Conservation (phyloP, 2,888 invertebrate species). For the Ichneumoninae sp. region DNA sequence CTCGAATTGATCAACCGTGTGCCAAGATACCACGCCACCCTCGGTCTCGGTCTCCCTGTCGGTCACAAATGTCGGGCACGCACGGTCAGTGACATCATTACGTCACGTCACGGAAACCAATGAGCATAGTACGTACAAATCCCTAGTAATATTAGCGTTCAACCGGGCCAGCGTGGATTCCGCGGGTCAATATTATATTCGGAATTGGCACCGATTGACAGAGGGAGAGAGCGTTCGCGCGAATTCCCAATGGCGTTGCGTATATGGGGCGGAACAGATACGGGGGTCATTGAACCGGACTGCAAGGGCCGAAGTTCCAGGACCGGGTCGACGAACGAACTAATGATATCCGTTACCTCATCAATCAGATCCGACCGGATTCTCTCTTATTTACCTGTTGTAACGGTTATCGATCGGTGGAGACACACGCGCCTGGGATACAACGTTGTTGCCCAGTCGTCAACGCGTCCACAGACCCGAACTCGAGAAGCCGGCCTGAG, state of each 20-base stretch:
- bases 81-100: constrained; percentile 53
- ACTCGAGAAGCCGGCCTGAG: constrained; percentile 1
- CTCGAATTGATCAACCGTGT: constrained; percentile 93
- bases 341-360: constrained; percentile 33
- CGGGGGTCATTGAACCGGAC: neutral
- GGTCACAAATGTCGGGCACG: constrained; percentile 58
- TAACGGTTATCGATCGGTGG: neutral
- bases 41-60: constrained; percentile 90
- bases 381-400: constrained; percentile 42
- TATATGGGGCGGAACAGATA: neutral
- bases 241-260: neutral
- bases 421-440: neutral
- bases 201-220: neutral
- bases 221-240: neutral
- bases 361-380: constrained; percentile 37
- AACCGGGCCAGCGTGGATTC: neutral
- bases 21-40: constrained; percentile 94
- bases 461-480: constrained; percentile 6
- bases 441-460: neutral
- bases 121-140: constrained; percentile 22
- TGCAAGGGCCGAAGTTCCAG: constrained; percentile 17
- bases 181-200: constrained; percentile 11
- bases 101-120: constrained; percentile 32
- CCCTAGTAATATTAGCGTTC: neutral
- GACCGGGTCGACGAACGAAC: neutral